Base-by-base conservation (phyloP, 1,140 invertebrate species). In the Agrypnia vestita region DNA sequence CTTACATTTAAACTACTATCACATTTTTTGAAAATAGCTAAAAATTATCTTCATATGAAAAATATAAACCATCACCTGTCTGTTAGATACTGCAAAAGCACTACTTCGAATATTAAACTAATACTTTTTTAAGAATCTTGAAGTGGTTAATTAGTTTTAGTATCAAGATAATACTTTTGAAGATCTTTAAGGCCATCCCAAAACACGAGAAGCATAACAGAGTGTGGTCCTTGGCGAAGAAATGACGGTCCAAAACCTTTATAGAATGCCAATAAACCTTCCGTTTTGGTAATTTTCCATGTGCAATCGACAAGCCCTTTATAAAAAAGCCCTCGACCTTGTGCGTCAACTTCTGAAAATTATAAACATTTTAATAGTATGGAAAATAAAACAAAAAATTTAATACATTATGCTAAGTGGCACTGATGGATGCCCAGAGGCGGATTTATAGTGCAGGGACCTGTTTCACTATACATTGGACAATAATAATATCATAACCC, bases 181-280 rank as follows among this genome's bases (percentile, higher is more conserved):
- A 89, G n/a, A 84, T 89, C 88, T 82, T 93, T 92, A 10, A 97
- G 88, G 88, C 94, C 90, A 85, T 96, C 95, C 93, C 96, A 98
- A 87, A 97, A 96, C 19, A 97, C 92, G 46, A 98, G 89, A 82
- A 94, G 94, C 0, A 97, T 86, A 0, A 97, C 93, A 0, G 96
- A 96, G 85, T 98, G 96, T 4, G 96, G 97, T 0, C 95, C 96
- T 83, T 97, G 92, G 62, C 97, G 90, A 35, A 97, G 89, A 88
- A 96, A 97, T 0, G 93, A 95, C 0, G 96, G 95, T 13, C 94
- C 93, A 80, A 95, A 93, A 43, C 96, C 97, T 89, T 98, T 98
- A 86, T 97, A 97, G 84, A 97, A 93, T 1, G 95, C 96, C 74
- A 92, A 88, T 0, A 96, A 75, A 1, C 96, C 96, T 90, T 97